Evolutionary conservation across 1,140 invertebrate genomes (phyloP).

Genomic region (Zaprionus ghesquierei): DNA sequence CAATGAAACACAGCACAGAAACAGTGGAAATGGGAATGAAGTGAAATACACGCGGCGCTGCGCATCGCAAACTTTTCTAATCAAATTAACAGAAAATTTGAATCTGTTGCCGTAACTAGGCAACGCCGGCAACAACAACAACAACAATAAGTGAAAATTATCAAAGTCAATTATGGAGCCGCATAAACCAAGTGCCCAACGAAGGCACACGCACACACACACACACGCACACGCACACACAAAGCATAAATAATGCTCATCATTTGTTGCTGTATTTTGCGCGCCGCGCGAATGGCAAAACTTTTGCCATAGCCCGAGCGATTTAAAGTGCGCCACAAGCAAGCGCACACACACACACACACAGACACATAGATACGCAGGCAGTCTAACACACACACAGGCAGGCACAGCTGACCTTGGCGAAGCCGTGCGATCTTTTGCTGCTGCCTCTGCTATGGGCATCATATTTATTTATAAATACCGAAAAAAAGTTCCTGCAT

Average conservation of each 20-base stretch:
- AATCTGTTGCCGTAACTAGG: constrained; percentile 45
- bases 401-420: constrained; percentile 35
- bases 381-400: background rate
- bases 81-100: constrained; percentile 71
- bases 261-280: constrained; percentile 44
- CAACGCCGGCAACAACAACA: no score
- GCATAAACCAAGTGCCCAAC: constrained; percentile 47
- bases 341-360: constrained; percentile 11
- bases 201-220: constrained; percentile 14
- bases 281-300: constrained; percentile 35
- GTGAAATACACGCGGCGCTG: background rate
- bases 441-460: constrained; percentile 27
- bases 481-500: constrained; percentile 73
- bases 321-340: constrained; percentile 35
- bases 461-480: constrained; percentile 58
- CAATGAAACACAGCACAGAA: background rate
- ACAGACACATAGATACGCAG: background rate
- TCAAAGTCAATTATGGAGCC: constrained; percentile 63
- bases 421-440: constrained; percentile 3
- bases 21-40: background rate
- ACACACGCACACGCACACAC: constrained; percentile 2
- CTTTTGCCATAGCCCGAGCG: constrained; percentile 36
- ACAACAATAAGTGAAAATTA: constrained; percentile 67
- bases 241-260: constrained; percentile 47
- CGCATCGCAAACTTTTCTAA: constrained; percentile 63